A percentile compares a stretch with the other conserved stretches of the same genome.
These are phyloP conservation scores for Watsonalla cultraria DNA, from an alignment of 2,888 invertebrate genomes.

Conservation along the genomic window DNA sequence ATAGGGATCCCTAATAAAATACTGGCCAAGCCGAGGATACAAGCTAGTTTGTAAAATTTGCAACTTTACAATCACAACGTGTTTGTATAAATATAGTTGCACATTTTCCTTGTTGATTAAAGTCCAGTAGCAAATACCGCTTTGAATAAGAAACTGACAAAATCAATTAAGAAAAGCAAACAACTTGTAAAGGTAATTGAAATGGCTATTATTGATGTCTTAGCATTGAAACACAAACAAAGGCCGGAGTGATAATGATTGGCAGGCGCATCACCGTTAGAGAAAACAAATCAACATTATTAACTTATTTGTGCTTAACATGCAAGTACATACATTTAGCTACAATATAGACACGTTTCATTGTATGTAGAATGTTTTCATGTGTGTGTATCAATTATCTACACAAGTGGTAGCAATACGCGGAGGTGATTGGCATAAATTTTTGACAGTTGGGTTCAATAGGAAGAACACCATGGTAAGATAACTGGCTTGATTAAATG, in stretches of 20 bases:
- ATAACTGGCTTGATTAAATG: not conserved
- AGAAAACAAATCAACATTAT: constrained; percentile 33
- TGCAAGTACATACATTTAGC: constrained; percentile 8
- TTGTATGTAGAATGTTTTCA: too few species aligned
- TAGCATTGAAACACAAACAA: constrained; percentile 27
- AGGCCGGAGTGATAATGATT: constrained; percentile 24
- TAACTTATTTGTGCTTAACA: constrained; percentile 43
- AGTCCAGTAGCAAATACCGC: not conserved
- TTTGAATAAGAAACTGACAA: not conserved
- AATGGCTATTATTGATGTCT: constrained; percentile 18
- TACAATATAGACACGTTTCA: not conserved
- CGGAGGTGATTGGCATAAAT: constrained; percentile 36
- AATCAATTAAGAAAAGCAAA: constrained; percentile 14
- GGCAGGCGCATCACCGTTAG: constrained; percentile 25
- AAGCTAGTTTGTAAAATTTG: too few species aligned
- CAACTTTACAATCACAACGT: too few species aligned
- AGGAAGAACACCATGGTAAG: not conserved
- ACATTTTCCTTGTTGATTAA: too few species aligned
- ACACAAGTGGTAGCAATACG: constrained; percentile 28
- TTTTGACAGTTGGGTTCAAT: constrained; percentile 35
- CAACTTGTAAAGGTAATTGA: constrained; percentile 8
- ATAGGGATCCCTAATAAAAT: too few species aligned
- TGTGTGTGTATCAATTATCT: constrained; percentile 16
- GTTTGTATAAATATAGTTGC: too few species aligned
- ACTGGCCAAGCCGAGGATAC: too few species aligned